phyloP scores from a whole-genome alignment of 1,140 invertebrate species.

The Oscheius sp. region DNA sequence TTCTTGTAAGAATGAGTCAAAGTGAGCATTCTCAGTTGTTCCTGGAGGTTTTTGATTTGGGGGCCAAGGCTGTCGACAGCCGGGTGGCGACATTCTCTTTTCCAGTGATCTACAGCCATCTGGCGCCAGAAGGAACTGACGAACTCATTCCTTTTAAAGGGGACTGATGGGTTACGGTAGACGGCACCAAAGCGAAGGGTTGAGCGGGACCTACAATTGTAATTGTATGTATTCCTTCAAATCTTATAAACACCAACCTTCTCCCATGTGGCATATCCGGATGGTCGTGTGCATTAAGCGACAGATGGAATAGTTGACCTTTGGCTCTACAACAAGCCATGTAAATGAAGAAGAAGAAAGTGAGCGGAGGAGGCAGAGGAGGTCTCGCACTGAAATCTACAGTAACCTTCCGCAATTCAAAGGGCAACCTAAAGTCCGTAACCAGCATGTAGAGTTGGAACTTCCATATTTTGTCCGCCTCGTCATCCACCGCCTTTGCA shows the following conservation, averaged over 20 bases:
- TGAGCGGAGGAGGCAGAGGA: slow-evolving; percentile 55
- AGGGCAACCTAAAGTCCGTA: slow-evolving; percentile 50
- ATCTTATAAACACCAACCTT: neutral
- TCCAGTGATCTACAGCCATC: slow-evolving; percentile 35
- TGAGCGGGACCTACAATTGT: neutral
- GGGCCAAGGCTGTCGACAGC: neutral
- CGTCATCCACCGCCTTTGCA: slow-evolving; percentile 56
- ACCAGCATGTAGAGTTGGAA: slow-evolving; percentile 54
- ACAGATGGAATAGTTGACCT: neutral
- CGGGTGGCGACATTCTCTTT: neutral
- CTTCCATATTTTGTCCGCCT: slow-evolving; percentile 57
- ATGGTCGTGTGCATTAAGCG: slow-evolving; percentile 4
- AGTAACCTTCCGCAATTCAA: slow-evolving; percentile 13
- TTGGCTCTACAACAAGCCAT: slow-evolving; percentile 30
- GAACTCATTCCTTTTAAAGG: slow-evolving; percentile 29
- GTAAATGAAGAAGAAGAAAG: slow-evolving; percentile 46
- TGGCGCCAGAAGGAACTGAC: slow-evolving; percentile 32
- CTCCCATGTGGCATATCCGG: slow-evolving; percentile 14
- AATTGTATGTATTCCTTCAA: neutral
- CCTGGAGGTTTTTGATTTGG: neutral
- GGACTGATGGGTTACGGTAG: slow-evolving; percentile 50
- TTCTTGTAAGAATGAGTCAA: slow-evolving; percentile 1
- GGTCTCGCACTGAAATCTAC: slow-evolving; percentile 45
- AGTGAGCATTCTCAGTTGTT: neutral
- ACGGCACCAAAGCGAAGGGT: slow-evolving; percentile 23